Percentiles rank a stretch among this genome's conserved stretches.
Evolutionary conservation across 2,888 invertebrate species (phyloP).

Genomic region (Maniola hyperantus): DNA sequence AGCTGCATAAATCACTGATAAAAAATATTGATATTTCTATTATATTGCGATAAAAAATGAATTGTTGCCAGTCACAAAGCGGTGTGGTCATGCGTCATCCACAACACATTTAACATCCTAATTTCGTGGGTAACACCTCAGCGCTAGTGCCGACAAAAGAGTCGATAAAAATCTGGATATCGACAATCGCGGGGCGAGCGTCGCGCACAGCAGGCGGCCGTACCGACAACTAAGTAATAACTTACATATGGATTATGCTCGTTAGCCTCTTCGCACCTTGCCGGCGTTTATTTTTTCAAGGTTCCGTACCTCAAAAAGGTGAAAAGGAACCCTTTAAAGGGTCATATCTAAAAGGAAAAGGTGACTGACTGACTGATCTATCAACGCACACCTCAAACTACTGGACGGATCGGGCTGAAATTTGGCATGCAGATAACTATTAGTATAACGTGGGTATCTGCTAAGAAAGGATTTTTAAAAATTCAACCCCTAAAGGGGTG

Average conservation of each 20-base stretch:
- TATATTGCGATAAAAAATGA: conserved; percentile 50
- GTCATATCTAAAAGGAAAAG: too few relatives aligned
- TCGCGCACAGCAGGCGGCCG: conserved; percentile 68
- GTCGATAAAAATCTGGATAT: conserved; percentile 73
- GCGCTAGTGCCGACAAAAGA: conserved; percentile 78
- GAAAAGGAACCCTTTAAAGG: too few relatives aligned
- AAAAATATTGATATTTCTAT: conserved; percentile 73
- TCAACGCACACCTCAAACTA: too few relatives aligned
- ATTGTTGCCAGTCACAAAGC: conserved; percentile 54
- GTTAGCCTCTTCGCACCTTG: conserved; percentile 81
- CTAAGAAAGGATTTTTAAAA: too few relatives aligned
- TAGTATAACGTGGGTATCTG: too few relatives aligned
- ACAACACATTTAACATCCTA: conserved; percentile 79
- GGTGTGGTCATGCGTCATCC: conserved; percentile 73
- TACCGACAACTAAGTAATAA: conserved; percentile 72
- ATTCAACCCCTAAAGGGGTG: too few relatives aligned
- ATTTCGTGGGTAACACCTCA: conserved; percentile 79
- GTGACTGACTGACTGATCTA: too few relatives aligned
- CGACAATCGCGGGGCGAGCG: conserved; percentile 54
- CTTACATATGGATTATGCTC: conserved; percentile 80
- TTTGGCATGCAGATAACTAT: too few relatives aligned
- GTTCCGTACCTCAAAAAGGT: too few relatives aligned
- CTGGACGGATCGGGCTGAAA: too few relatives aligned
- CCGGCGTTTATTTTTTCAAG: conserved; percentile 62
- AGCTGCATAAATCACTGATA: conserved; percentile 32